Evolutionary conservation across 2,797 vertebrate genomes (phyloP).

Genomic region (Enoplosus armatus): DNA sequence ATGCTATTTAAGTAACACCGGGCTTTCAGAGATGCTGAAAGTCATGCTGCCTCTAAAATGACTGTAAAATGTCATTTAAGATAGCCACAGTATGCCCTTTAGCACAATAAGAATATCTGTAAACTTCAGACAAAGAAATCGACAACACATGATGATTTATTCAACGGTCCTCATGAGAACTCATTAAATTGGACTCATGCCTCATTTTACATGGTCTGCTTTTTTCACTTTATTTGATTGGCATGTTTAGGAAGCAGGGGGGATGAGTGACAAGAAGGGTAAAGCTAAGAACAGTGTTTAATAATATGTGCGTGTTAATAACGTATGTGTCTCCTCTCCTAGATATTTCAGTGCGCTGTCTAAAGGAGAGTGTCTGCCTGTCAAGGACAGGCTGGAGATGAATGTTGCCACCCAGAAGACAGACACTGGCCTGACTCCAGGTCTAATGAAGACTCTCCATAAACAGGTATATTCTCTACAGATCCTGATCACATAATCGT

Average conservation of each 20-base stretch:
- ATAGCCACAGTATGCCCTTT: slow-evolving; percentile 12
- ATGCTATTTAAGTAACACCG: slow-evolving; percentile 44
- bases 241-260: background rate
- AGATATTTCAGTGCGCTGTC: slow-evolving; percentile 93
- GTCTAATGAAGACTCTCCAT: slow-evolving; percentile 91
- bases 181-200: slow-evolving; percentile 1
- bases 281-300: slow-evolving; percentile 5
- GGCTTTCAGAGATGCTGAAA: slow-evolving; percentile 27
- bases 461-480: slow-evolving; percentile 86
- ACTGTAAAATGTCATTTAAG: slow-evolving; percentile 20
- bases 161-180: slow-evolving; percentile 2
- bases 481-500: background rate
- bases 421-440: slow-evolving; percentile 87
- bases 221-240: slow-evolving; percentile 25
- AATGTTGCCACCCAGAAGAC: slow-evolving; percentile 82
- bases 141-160: slow-evolving; percentile 17
- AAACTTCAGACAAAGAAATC: slow-evolving; percentile 24
- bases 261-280: slow-evolving; percentile 13
- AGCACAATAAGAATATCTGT: background rate
- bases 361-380: slow-evolving; percentile 88
- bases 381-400: slow-evolving; percentile 89
- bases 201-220: background rate
- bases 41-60: slow-evolving; percentile 13
- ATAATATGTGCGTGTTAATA: slow-evolving; percentile 15
- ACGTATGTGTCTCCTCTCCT: slow-evolving; percentile 24